phyloP scores from a whole-genome alignment of 2,797 vertebrate genomes.

The Phalloptychus januarius region DNA sequence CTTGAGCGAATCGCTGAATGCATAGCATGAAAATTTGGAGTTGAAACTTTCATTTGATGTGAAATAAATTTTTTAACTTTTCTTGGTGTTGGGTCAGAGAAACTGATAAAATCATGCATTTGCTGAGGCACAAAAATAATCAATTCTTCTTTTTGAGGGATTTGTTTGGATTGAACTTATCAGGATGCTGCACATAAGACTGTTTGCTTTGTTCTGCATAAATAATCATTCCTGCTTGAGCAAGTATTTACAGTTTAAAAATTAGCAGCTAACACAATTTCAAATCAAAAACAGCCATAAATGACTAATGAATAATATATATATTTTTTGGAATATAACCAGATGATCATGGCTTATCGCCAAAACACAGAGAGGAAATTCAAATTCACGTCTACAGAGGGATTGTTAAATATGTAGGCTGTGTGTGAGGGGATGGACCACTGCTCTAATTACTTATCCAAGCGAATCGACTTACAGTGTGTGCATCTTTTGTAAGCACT shows the following conservation, averaged over 20 bases:
- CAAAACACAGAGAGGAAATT: slow-evolving; percentile 29
- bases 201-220: slow-evolving; percentile 19
- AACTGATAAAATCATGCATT: not conserved
- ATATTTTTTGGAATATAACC: slow-evolving; percentile 49
- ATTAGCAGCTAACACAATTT: slow-evolving; percentile 18
- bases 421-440: slow-evolving; percentile 56
- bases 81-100: not conserved
- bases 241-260: not conserved
- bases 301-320: slow-evolving; percentile 42
- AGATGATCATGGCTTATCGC: slow-evolving; percentile 44
- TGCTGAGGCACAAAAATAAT: not conserved
- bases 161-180: slow-evolving; percentile 33
- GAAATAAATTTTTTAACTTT: not conserved
- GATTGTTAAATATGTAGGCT: slow-evolving; percentile 65
- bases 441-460: slow-evolving; percentile 80
- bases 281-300: slow-evolving; percentile 22
- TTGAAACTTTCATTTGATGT: slow-evolving; percentile 9
- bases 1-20: slow-evolving; percentile 22
- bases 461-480: slow-evolving; percentile 67
- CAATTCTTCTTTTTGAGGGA: not conserved
- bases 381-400: slow-evolving; percentile 22
- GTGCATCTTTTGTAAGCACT: slow-evolving; percentile 61
- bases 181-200: slow-evolving; percentile 18
- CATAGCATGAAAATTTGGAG: slow-evolving; percentile 1
- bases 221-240: not conserved